These are phyloP conservation scores for Ceratina calcarata DNA, from an alignment of 1,140 invertebrate genomes.

Conservation along the genomic window DNA sequence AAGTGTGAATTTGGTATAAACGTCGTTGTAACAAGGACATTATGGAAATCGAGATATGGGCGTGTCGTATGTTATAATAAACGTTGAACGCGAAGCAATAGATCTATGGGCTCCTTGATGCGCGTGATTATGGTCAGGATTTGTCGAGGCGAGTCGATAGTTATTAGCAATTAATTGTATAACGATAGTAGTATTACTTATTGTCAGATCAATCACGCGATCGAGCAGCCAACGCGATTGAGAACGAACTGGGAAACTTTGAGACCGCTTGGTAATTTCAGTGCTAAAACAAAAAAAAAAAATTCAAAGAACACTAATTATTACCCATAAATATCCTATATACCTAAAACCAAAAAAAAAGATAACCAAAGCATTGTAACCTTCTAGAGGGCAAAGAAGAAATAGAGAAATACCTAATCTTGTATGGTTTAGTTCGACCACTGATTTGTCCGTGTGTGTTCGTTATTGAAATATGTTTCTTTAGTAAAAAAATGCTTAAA, in stretches of 20 bases:
- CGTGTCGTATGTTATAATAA: constrained; percentile 26
- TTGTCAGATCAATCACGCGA: constrained; percentile 49
- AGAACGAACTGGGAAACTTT: constrained; percentile 42
- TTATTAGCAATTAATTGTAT: constrained; percentile 60
- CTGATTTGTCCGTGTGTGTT: constrained; percentile 78
- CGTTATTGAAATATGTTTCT: constrained; percentile 77
- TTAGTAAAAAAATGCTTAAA: constrained; percentile 75
- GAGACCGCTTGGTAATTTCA: constrained; percentile 64
- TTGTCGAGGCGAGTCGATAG: constrained; percentile 43
- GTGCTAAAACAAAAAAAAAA: constrained; percentile 53
- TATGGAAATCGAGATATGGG: constrained; percentile 23
- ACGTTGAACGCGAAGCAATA: constrained; percentile 57
- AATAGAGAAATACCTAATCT: constrained; percentile 74
- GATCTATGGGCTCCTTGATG: constrained; percentile 37
- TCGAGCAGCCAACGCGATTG: constrained; percentile 50
- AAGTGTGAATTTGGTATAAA: constrained; percentile 32
- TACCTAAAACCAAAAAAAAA: constrained; percentile 68
- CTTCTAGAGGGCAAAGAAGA: constrained; percentile 72
- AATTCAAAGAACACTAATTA: constrained; percentile 67
- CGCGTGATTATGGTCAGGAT: constrained; percentile 48
- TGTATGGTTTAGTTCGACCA: constrained; percentile 75
- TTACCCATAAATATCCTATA: constrained; percentile 75
- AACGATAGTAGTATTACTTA: constrained; percentile 55
- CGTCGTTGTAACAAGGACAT: constrained; percentile 18
- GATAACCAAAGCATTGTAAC: constrained; percentile 75